A percentile compares a stretch with the other conserved stretches of the same genome.
These are phyloP conservation scores for Polyergus mexicanus DNA, from an alignment of 1,140 invertebrate genomes.

Conservation along the genomic window DNA sequence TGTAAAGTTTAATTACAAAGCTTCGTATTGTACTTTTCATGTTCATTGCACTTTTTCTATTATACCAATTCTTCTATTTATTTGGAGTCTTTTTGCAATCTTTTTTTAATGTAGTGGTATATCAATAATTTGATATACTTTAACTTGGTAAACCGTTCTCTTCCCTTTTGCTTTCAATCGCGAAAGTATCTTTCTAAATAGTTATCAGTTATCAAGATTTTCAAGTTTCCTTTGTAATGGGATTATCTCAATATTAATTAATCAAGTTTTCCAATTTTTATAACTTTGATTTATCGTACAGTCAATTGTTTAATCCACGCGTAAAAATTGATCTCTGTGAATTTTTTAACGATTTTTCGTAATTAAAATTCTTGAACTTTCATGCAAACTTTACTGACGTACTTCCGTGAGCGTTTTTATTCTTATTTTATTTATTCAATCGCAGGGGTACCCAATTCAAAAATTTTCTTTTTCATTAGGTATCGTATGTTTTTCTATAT, in stretches of 20 bases:
- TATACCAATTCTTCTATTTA: background rate
- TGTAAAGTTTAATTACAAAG: constrained; percentile 24
- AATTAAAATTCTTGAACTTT: background rate
- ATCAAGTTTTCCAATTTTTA: background rate
- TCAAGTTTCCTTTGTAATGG: background rate
- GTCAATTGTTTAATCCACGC: background rate
- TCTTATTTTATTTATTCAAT: constrained; percentile 3
- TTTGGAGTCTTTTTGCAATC: background rate
- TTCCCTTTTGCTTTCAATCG: background rate
- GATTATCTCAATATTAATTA: constrained; percentile 23
- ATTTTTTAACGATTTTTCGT: background rate
- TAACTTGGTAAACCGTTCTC: background rate
- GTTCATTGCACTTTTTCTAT: background rate
- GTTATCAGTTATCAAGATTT: background rate
- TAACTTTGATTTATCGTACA: constrained; percentile 4
- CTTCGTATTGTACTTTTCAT: background rate
- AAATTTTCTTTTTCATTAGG: background rate
- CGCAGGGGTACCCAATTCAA: background rate
- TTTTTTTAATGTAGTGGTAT: background rate
- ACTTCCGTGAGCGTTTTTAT: background rate
- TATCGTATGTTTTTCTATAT: background rate
- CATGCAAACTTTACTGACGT: background rate
- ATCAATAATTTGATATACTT: background rate
- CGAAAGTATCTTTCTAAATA: background rate
- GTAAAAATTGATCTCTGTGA: background rate